Percentiles rank a stretch among this genome's conserved stretches.
Evolutionary conservation across 1,140 invertebrate genomes (phyloP).

Genomic region (Aricia agestis): DNA sequence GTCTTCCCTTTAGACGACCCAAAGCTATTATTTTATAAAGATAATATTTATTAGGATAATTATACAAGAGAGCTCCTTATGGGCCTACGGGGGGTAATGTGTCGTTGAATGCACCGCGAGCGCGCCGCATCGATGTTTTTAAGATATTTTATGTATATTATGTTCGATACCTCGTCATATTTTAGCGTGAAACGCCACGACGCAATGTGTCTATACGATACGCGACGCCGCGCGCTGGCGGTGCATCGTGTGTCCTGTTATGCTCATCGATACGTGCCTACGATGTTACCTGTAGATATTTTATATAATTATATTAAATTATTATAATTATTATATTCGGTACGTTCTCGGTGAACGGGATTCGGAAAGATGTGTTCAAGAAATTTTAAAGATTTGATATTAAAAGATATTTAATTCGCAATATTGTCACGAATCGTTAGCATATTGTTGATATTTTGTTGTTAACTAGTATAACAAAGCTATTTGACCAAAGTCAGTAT

Average conservation of each 20-base stretch:
- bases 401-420: constrained; percentile 68
- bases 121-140: background rate
- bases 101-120: background rate
- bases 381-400: constrained; percentile 60
- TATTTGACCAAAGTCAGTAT: constrained; percentile 77
- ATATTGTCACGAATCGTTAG: constrained; percentile 54
- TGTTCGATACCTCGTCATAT: background rate
- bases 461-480: constrained; percentile 74
- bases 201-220: background rate
- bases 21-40: constrained; percentile 65
- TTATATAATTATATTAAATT: constrained; percentile 58
- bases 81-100: constrained; percentile 21
- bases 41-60: constrained; percentile 61
- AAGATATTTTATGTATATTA: background rate
- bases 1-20: constrained; percentile 68
- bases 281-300: constrained; percentile 73
- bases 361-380: constrained; percentile 63
- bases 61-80: constrained; percentile 19
- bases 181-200: background rate
- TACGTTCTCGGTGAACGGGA: constrained; percentile 59
- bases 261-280: constrained; percentile 73
- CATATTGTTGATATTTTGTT: constrained; percentile 73
- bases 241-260: constrained; percentile 20
- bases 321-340: constrained; percentile 48
- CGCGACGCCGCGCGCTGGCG: background rate